A percentile compares a stretch with the other conserved stretches of the same genome.
Conservation (phyloP, 1,140 invertebrate species). For the Zaprionus tsacasi region DNA sequence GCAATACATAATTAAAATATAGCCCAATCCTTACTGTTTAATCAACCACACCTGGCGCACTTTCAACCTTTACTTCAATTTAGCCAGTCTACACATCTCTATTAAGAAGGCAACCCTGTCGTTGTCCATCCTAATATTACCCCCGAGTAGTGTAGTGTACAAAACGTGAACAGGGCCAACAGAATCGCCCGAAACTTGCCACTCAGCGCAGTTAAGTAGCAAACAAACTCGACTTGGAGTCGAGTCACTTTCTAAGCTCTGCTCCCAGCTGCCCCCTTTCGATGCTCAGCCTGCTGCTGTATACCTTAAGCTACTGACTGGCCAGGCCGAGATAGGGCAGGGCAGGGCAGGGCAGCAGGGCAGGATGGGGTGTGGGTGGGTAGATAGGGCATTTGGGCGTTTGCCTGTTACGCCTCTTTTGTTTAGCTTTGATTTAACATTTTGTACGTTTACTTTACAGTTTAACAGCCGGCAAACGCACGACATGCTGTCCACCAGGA, state of each 20-base stretch:
- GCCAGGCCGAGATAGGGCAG: not conserved
- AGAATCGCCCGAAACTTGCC: slow-evolving; percentile 31
- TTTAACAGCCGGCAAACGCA: slow-evolving; percentile 74
- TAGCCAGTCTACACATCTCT: not conserved
- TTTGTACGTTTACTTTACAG: slow-evolving; percentile 81
- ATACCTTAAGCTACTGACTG: slow-evolving; percentile 51
- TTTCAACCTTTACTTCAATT: not conserved
- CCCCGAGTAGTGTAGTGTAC: not conserved
- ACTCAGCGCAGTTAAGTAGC: slow-evolving; percentile 37
- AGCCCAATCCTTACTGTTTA: not conserved
- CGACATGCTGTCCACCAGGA: slow-evolving; percentile 44
- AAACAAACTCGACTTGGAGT: slow-evolving; percentile 37
- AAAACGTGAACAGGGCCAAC: not conserved
- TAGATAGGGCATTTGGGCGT: slow-evolving; percentile 9
- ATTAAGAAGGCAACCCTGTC: not conserved
- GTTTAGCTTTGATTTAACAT: slow-evolving; percentile 82
- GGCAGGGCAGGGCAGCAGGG: not conserved
- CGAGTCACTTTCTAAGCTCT: slow-evolving; percentile 28
- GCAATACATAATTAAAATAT: too few relatives aligned
- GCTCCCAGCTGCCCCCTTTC: too few relatives aligned
- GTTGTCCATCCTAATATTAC: slow-evolving; percentile 7
- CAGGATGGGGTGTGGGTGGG: not conserved
- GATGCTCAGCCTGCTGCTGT: slow-evolving; percentile 9
- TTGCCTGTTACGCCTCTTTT: slow-evolving; percentile 72
- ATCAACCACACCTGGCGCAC: not conserved